phyloP scores from a whole-genome alignment of 2,113 vertebrate species.

The Xenopus borealis region DNA sequence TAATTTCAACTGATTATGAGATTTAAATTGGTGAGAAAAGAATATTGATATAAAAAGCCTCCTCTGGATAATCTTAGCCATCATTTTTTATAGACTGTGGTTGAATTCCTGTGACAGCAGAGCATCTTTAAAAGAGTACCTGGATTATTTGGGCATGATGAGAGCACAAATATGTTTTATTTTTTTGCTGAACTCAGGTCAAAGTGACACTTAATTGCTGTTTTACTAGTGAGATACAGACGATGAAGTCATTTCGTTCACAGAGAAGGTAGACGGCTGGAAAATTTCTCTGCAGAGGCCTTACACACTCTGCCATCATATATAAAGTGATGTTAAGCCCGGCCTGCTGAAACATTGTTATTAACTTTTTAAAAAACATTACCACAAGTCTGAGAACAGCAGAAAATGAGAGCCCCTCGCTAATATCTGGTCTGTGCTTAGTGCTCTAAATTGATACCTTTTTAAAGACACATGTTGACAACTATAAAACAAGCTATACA shows the following conservation, averaged over 20 bases:
- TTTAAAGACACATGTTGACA: conserved; percentile 9
- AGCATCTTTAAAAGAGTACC: not conserved
- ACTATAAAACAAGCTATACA: conserved; percentile 45
- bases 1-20: not conserved
- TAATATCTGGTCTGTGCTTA: conserved; percentile 26
- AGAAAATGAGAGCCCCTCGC: conserved; percentile 4
- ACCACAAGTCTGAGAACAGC: conserved; percentile 17
- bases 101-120: not conserved
- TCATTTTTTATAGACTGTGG: not conserved
- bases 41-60: not conserved
- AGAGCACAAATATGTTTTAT: not conserved
- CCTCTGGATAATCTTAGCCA: not conserved
- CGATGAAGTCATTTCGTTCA: conserved; percentile 14
- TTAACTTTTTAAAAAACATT: conserved; percentile 18
- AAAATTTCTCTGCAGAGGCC: conserved; percentile 9
- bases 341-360: conserved; percentile 11
- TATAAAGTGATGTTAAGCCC: conserved; percentile 14
- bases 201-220: conserved; percentile 6
- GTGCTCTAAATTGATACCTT: conserved; percentile 32
- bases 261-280: not conserved
- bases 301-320: not conserved
- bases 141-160: no score
- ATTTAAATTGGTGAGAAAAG: not conserved
- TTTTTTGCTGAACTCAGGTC: conserved; percentile 9
- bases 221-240: conserved; percentile 5